These are phyloP conservation scores for Trogon melanurus DNA, from an alignment of 2,113 vertebrate genomes.

Conservation along the genomic window DNA sequence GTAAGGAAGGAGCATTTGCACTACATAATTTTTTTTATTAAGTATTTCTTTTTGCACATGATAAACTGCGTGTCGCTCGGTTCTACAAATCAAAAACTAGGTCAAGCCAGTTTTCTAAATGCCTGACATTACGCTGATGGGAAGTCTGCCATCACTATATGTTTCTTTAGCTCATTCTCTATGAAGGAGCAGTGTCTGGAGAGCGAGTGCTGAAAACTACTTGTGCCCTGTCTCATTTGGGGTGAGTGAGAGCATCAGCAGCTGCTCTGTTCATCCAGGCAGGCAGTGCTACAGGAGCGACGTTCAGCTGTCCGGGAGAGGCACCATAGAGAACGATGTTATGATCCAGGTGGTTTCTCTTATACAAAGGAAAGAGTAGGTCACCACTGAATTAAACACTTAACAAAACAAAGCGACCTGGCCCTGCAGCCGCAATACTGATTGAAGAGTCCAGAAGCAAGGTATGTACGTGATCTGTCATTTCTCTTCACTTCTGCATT, in stretches of 20 bases:
- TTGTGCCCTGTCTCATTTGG: neutral
- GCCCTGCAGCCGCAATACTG: neutral
- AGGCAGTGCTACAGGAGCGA: neutral
- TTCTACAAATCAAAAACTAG: neutral
- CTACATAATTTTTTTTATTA: neutral
- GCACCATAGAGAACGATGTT: neutral
- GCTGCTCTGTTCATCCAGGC: neutral
- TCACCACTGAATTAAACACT: neutral
- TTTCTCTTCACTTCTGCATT: neutral
- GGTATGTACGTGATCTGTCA: fast-evolving
- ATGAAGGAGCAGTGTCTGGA: neutral
- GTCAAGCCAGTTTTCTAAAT: neutral
- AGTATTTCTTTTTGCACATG: neutral
- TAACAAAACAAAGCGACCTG: neutral
- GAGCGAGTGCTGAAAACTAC: neutral
- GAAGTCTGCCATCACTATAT: neutral
- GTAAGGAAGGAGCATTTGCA: neutral
- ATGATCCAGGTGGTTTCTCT: neutral
- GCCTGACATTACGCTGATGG: neutral
- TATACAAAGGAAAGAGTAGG: neutral
- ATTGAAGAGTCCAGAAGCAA: neutral
- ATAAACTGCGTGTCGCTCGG: neutral
- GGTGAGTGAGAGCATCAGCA: neutral
- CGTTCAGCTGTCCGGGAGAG: neutral
- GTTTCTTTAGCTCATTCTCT: neutral